These are phyloP conservation scores for Fissipunctia ypsillon DNA, from an alignment of 2,888 invertebrate species.

Conservation along the genomic window DNA sequence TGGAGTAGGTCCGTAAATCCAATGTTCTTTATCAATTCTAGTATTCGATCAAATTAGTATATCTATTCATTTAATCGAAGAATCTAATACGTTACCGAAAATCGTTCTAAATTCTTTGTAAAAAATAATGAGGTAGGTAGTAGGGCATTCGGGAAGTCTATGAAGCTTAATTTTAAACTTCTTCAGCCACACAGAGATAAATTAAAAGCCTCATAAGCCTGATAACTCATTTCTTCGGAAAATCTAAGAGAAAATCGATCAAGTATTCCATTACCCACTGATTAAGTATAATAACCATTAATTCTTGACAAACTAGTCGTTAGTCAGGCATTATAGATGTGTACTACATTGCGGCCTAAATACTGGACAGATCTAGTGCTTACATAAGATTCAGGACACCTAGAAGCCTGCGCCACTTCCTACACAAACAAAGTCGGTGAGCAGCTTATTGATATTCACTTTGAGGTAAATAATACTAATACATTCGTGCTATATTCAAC, in stretches of 20 bases:
- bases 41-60: neutral
- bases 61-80: too few relatives aligned
- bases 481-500: neutral
- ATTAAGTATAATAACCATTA: conserved; percentile 57
- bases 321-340: conserved; percentile 30
- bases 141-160: too few relatives aligned
- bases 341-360: conserved; percentile 27
- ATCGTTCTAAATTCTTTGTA: neutral
- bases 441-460: conserved; percentile 21
- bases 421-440: conserved; percentile 17
- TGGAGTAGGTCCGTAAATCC: neutral
- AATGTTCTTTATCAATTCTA: neutral
- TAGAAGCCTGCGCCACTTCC: conserved; percentile 40
- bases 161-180: too few relatives aligned
- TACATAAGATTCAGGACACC: conserved; percentile 48
- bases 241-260: conserved; percentile 47
- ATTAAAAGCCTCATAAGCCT: neutral
- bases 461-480: neutral
- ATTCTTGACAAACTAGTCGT: conserved; percentile 45
- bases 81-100: too few relatives aligned
- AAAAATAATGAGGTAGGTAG: too few relatives aligned
- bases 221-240: conserved; percentile 25
- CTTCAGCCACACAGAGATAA: neutral
- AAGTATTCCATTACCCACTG: conserved; percentile 30
- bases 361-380: conserved; percentile 37